Evolutionary conservation across 2,113 vertebrate species (phyloP).

Genomic region (Gobio gobio): DNA sequence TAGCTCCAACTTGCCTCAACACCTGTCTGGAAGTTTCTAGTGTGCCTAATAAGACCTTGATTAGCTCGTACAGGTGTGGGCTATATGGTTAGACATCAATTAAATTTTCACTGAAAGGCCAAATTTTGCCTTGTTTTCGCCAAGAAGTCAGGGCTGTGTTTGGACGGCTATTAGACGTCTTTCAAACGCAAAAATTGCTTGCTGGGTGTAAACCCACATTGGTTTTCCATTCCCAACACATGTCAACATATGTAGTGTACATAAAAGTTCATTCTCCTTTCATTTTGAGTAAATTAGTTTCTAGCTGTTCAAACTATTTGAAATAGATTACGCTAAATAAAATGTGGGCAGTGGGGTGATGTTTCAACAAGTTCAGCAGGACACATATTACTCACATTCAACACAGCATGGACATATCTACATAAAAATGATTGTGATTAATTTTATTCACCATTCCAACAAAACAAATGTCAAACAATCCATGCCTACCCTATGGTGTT

Average conservation of each 20-base stretch:
- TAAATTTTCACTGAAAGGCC: too few species aligned
- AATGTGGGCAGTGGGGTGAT: not conserved
- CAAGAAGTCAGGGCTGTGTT: too few species aligned
- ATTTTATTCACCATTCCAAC: constrained; percentile 47
- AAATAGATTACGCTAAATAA: constrained; percentile 16
- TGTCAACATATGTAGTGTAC: not conserved
- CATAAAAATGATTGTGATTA: not conserved
- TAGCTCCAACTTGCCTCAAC: too few species aligned
- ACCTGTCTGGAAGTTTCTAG: too few species aligned
- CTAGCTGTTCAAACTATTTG: not conserved
- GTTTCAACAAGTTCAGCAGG: not conserved
- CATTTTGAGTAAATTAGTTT: not conserved
- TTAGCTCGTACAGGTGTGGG: too few species aligned
- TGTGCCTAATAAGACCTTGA: too few species aligned
- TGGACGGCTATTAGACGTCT: too few species aligned
- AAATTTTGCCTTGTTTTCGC: too few species aligned
- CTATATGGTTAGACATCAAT: too few species aligned
- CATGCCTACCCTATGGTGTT: not conserved
- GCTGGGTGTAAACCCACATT: not conserved
- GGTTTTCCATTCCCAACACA: not conserved
- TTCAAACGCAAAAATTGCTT: too few species aligned
- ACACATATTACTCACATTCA: not conserved
- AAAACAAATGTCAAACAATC: constrained; percentile 22
- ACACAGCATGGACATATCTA: not conserved
- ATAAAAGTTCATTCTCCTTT: not conserved